phyloP scores from a whole-genome alignment of 2,113 vertebrate genomes.

The Oryzias melastigma region DNA sequence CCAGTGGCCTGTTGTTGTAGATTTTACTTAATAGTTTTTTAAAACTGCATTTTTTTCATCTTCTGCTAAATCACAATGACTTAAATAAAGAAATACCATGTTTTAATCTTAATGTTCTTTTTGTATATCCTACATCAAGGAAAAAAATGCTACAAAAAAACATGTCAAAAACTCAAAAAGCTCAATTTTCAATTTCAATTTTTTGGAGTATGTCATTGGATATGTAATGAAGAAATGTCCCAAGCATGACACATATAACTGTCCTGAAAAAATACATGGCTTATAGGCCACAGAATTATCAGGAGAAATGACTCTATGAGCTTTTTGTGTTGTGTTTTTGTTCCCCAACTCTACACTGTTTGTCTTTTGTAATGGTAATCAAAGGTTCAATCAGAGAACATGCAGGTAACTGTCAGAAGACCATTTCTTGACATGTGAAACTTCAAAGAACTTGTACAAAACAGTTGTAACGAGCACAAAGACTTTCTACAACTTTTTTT shows the following conservation, averaged over 20 bases:
- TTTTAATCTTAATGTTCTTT: no score
- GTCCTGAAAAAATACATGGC: slow-evolving; percentile 22
- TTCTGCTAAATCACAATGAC: no score
- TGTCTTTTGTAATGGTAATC: slow-evolving; percentile 57
- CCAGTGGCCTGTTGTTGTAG: no score
- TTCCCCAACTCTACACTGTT: slow-evolving; percentile 14
- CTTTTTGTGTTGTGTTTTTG: slow-evolving; percentile 30
- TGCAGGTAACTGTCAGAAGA: slow-evolving; percentile 36
- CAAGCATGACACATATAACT: slow-evolving; percentile 27
- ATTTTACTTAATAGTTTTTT: no score
- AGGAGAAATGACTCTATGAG: neutral
- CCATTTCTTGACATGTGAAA: slow-evolving; percentile 46
- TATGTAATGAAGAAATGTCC: slow-evolving; percentile 4
- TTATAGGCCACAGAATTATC: slow-evolving; percentile 35
- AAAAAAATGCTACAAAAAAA: no score
- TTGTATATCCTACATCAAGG: no score
- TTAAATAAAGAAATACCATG: no score
- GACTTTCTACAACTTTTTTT: slow-evolving; percentile 28
- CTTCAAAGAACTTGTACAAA: slow-evolving; percentile 50
- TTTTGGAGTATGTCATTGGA: no score
- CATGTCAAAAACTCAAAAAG: no score
- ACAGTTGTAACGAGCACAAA: slow-evolving; percentile 52
- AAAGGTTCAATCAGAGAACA: slow-evolving; percentile 38
- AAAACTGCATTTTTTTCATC: no score
- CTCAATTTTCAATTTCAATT: no score